These are phyloP conservation scores for Cervus canadensis DNA, from an alignment of 2,113 vertebrate species.

Conservation along the genomic window DNA sequence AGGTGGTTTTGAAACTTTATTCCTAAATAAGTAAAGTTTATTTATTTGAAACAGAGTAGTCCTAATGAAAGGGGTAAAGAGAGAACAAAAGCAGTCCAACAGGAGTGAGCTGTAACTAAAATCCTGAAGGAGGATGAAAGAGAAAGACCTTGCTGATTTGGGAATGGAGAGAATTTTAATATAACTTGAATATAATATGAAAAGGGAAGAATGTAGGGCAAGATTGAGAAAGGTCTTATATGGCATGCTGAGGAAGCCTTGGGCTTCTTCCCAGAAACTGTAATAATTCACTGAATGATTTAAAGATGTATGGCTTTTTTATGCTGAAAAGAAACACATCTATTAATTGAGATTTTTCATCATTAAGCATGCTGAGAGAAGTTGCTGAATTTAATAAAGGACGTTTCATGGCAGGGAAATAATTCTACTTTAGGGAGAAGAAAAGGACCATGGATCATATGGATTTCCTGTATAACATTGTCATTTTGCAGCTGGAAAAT, in stretches of 20 bases:
- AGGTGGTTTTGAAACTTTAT: not conserved
- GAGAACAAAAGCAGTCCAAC: not conserved
- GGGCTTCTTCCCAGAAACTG: not conserved
- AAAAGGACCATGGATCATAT: not conserved
- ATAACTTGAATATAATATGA: not conserved
- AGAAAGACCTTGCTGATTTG: not conserved
- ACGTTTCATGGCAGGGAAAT: not conserved
- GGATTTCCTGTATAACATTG: not conserved
- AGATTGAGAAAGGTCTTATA: not conserved
- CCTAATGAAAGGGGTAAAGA: not conserved
- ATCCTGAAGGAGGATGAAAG: not conserved
- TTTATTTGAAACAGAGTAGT: not conserved
- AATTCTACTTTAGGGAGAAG: not conserved
- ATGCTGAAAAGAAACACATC: constrained; percentile 3
- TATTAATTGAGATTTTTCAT: constrained; percentile 30
- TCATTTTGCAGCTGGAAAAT: not conserved
- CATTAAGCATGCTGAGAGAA: not conserved
- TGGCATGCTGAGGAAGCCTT: not conserved
- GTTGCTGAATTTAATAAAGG: constrained; percentile 43
- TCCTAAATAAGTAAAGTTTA: not conserved
- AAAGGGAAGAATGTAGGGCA: not conserved
- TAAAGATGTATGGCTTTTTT: constrained; percentile 6
- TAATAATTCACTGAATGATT: not conserved
- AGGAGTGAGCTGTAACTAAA: not conserved
- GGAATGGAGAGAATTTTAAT: not conserved